These are phyloP conservation scores for Diaperis boleti DNA, from an alignment of 2,888 invertebrate species.

Conservation along the genomic window DNA sequence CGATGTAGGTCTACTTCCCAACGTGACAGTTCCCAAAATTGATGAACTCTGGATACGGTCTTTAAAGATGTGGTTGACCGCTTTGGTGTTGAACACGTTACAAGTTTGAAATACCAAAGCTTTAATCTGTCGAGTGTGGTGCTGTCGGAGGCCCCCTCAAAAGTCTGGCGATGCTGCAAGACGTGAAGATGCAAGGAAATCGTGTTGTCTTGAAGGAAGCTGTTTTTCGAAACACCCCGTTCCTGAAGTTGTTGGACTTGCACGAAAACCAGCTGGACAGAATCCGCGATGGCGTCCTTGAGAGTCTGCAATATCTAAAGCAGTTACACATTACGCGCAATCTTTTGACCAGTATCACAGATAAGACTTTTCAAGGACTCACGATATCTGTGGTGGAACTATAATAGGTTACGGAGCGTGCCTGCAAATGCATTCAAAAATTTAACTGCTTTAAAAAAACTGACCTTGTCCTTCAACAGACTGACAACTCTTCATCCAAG, in stretches of 20 bases:
- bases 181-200: slow-evolving; percentile 47
- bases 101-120: slow-evolving; percentile 44
- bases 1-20: slow-evolving; percentile 68
- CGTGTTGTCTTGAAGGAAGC: slow-evolving; percentile 65
- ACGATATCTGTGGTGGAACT: slow-evolving; percentile 76
- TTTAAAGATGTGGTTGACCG: slow-evolving; percentile 67
- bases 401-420: slow-evolving; percentile 74
- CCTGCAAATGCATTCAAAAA: slow-evolving; percentile 71
- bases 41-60: slow-evolving; percentile 69
- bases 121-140: slow-evolving; percentile 23
- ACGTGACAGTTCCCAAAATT: slow-evolving; percentile 66
- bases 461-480: slow-evolving; percentile 50
- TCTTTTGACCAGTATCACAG: slow-evolving; percentile 59
- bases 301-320: slow-evolving; percentile 72
- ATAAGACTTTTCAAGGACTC: slow-evolving; percentile 74
- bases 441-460: slow-evolving; percentile 46
- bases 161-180: slow-evolving; percentile 35
- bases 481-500: slow-evolving; percentile 69
- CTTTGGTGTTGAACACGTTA: slow-evolving; percentile 58
- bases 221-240: slow-evolving; percentile 74
- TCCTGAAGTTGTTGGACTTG: slow-evolving; percentile 76
- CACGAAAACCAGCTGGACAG: slow-evolving; percentile 74
- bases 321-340: slow-evolving; percentile 77
- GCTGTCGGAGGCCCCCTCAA: slow-evolving; percentile 43
- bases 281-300: slow-evolving; percentile 74